Base-by-base conservation (phyloP, 2,113 vertebrate species). In the Brachyhypopomus occidentalis region DNA sequence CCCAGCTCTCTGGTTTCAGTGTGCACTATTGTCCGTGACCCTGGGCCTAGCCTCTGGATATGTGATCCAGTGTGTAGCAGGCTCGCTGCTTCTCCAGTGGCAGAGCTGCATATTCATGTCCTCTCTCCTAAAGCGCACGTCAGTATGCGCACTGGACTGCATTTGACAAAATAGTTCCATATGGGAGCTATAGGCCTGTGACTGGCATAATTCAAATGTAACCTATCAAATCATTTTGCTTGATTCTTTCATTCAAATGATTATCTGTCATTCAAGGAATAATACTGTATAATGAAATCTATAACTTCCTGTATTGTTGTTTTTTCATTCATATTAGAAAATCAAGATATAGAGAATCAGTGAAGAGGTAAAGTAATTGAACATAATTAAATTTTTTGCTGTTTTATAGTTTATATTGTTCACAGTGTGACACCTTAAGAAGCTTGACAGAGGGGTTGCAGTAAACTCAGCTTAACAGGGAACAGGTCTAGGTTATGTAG, bases 61-160 rank as follows among this genome's bases (percentile, higher is more conserved):
- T 86, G 80, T 75, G 88, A 93, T 92, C 91, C 67, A 17, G 41
- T 17, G 52, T 91, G 90, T 91, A 87, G 88, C 88, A 85, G 74
- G 75, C 77, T 79, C 81, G 76, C 78, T 34, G 84, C 84, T 70
- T 83, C 34, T 77, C 58, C 45, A 79, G 62, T 55, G 66, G 71
- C 70, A 55, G 25, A 75, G 19, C 48, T 41, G 16, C 66, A 69
- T 48, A 82, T 85, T 76, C 30, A 72, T 75, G 55, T 84, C 76
- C 38, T 84, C 20, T 77, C 41, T 77, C 55, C 45, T 58, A 27
- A 71, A 82, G 69, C 38, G 45, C 11, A 16, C 30, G 16, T 30
- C 64, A 16, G 48, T 48, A 20, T 66, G 20, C 7, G 4, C n/a
- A 22, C 22, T n/a, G 6, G 16, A 36, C 30, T 20, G 34, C 55